phyloP scores from a whole-genome alignment of 1,140 invertebrate genomes.

The Thaumetopoea pityocampa region DNA sequence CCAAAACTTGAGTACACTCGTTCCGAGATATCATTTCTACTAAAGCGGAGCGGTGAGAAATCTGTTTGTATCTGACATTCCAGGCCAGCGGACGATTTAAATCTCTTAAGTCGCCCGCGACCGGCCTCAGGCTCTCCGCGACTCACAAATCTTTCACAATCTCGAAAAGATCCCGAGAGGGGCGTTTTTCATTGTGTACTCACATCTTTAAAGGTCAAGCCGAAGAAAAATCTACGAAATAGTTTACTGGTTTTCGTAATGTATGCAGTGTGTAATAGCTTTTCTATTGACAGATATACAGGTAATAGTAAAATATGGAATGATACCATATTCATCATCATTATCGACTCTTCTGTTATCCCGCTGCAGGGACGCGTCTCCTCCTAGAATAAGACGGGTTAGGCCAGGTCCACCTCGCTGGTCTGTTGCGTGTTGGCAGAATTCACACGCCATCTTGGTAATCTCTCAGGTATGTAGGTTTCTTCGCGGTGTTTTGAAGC shows the following conservation, averaged over 20 bases:
- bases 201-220: constrained; percentile 29
- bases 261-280: no score
- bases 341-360: constrained; percentile 5
- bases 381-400: no score
- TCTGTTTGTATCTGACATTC: constrained; percentile 72
- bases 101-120: constrained; percentile 66
- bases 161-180: constrained; percentile 52
- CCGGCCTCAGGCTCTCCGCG: constrained; percentile 50
- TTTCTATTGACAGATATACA: no score
- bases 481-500: no score
- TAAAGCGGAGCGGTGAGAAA: constrained; percentile 43
- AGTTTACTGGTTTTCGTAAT: no score
- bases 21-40: constrained; percentile 33
- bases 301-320: constrained; percentile 19
- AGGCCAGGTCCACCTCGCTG: no score
- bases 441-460: no score
- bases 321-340: constrained; percentile 35
- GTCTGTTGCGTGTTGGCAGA: no score
- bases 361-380: no score
- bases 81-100: constrained; percentile 68
- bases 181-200: constrained; percentile 57
- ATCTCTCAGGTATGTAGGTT: no score
- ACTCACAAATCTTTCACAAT: constrained; percentile 77
- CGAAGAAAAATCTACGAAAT: constrained; percentile 32
- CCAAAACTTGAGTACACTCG: constrained; percentile 16